phyloP scores from a whole-genome alignment of 2,113 vertebrate genomes.

The Leptocoma aspasia region DNA sequence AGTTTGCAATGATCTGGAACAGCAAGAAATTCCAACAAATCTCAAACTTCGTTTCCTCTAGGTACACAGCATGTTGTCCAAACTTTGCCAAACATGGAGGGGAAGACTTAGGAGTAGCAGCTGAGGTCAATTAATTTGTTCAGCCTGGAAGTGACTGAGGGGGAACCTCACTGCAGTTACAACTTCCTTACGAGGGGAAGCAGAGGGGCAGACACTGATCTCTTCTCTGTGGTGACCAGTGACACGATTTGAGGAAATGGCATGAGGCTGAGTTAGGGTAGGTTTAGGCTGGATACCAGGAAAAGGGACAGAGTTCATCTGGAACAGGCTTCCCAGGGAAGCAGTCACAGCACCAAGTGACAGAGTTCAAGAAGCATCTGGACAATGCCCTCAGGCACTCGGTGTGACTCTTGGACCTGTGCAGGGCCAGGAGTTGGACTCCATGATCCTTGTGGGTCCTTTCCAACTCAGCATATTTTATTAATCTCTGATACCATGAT shows the following conservation, averaged over 20 bases:
- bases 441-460: not conserved
- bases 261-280: not conserved
- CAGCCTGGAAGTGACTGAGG: not conserved
- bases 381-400: not conserved
- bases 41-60: not conserved
- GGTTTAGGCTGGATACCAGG: not conserved
- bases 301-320: not conserved
- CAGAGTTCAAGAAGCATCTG: not conserved
- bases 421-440: not conserved
- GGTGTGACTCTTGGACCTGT: not conserved
- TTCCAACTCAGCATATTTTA: not conserved
- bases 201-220: not conserved
- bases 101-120: not conserved
- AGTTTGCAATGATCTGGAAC: not conserved
- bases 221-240: not conserved
- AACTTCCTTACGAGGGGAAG: accelerated
- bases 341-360: not conserved
- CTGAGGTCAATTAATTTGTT: not conserved
- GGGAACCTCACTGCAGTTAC: not conserved
- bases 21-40: not conserved
- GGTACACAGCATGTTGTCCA: not conserved
- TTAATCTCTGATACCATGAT: not conserved
- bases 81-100: not conserved
- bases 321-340: not conserved
- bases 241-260: accelerated